These are phyloP conservation scores for Brachyistius frenatus DNA, from an alignment of 2,113 vertebrate species.

Conservation along the genomic window DNA sequence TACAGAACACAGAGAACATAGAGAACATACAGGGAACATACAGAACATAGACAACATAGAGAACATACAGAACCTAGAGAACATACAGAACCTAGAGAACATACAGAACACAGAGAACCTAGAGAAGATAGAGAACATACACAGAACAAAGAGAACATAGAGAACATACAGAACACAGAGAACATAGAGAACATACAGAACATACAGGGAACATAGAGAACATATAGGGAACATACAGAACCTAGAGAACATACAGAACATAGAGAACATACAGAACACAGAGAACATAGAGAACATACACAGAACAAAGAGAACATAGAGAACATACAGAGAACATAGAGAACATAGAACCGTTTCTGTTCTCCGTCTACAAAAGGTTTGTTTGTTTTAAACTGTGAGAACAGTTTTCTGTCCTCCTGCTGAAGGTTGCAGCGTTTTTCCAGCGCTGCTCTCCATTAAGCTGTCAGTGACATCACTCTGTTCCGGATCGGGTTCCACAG, in stretches of 20 bases:
- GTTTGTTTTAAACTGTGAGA: background rate
- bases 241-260: background rate
- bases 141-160: background rate
- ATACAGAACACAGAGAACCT: background rate
- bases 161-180: too few species aligned
- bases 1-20: too few species aligned
- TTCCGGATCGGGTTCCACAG: constrained; percentile 52
- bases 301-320: background rate
- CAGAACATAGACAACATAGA: background rate
- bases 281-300: too few species aligned
- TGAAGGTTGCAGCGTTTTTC: constrained; percentile 65
- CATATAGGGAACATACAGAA: too few species aligned
- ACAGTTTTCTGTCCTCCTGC: background rate
- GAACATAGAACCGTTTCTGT: background rate
- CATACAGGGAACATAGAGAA: too few species aligned
- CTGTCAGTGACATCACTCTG: constrained; percentile 60
- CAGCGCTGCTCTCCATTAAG: constrained; percentile 62
- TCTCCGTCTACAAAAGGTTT: background rate
- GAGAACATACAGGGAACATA: too few species aligned
- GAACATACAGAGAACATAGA: accelerated
- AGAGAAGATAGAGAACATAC: background rate
- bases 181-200: too few species aligned
- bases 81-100: accelerated
- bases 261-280: background rate
- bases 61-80: background rate